phyloP scores from a whole-genome alignment of 2,888 invertebrate species.

The Dastarcus helophoroides region DNA sequence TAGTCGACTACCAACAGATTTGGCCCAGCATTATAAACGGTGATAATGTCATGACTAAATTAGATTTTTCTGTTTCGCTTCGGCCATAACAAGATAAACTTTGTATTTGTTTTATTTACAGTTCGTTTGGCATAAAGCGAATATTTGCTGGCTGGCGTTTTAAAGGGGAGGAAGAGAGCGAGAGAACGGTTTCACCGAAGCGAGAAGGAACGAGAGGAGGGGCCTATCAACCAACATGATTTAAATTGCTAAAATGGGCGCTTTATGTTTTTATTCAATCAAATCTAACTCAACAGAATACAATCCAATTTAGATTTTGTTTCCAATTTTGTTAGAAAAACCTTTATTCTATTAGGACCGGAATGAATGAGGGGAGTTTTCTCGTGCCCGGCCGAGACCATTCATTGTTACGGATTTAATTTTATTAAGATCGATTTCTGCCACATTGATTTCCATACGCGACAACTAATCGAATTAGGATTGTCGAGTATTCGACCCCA shows the following conservation, averaged over 20 bases:
- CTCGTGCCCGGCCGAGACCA: conserved; percentile 24
- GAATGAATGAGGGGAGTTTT: conserved; percentile 26
- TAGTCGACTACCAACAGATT: no score
- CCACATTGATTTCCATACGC: conserved; percentile 9
- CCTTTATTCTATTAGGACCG: conserved; percentile 25
- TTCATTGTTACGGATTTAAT: conserved; percentile 29
- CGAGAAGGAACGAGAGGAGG: conserved; percentile 16
- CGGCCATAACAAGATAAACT: neutral
- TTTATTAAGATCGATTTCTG: conserved; percentile 33
- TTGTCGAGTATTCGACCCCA: no score
- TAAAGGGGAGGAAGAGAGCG: neutral
- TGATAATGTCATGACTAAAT: no score
- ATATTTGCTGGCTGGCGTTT: neutral
- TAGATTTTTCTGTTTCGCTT: no score
- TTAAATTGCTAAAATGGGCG: conserved; percentile 39
- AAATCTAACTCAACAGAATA: conserved; percentile 28
- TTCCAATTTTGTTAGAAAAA: conserved; percentile 27
- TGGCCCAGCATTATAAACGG: no score
- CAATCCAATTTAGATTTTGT: conserved; percentile 30
- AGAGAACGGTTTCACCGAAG: neutral
- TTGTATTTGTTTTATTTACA: conserved; percentile 16
- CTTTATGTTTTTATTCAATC: conserved; percentile 37
- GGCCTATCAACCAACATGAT: conserved; percentile 33
- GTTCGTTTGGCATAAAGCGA: conserved; percentile 18
- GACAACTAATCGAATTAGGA: no score